A percentile compares a stretch with the other conserved stretches of the same genome.
Conservation (phyloP, 2,797 vertebrate genomes). For the Varecia variegata region DNA sequence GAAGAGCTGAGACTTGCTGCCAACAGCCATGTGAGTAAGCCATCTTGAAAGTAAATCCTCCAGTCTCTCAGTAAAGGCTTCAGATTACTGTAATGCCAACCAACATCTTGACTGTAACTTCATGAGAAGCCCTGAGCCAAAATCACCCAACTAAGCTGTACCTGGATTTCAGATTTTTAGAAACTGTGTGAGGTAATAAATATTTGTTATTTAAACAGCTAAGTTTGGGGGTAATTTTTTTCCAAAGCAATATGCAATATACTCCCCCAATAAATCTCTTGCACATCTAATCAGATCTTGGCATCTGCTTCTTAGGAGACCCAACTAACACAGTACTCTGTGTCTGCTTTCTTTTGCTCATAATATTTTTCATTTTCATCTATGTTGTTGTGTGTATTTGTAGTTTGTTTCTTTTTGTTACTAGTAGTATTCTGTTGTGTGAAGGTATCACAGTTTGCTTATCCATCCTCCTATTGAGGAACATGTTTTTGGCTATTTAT, state of each 20-base stretch:
- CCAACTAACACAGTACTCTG: not conserved
- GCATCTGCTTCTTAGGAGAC: not conserved
- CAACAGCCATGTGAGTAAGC: not conserved
- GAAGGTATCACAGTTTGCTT: not conserved
- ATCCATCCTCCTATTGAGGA: not conserved
- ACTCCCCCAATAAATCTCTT: not conserved
- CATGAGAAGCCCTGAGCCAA: not conserved
- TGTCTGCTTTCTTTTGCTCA: not conserved
- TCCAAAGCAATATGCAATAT: not conserved
- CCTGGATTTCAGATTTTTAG: not conserved
- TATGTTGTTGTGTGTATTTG: not conserved
- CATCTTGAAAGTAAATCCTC: not conserved
- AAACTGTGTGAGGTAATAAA: not conserved
- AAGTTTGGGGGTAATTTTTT: not conserved
- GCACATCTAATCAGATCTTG: not conserved
- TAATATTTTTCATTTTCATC: not conserved
- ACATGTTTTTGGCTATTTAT: not conserved
- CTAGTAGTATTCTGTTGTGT: not conserved
- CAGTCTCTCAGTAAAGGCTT: not conserved
- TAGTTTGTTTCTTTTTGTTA: not conserved
- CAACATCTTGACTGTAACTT: not conserved
- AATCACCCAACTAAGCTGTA: not conserved
- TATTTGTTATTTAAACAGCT: not conserved
- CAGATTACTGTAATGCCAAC: not conserved
- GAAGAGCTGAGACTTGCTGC: not conserved